Evolutionary conservation across 2,797 vertebrate genomes (phyloP), one percentile per base, ranked within the genome.

Genomic region (Numenius phaeopus): DNA sequence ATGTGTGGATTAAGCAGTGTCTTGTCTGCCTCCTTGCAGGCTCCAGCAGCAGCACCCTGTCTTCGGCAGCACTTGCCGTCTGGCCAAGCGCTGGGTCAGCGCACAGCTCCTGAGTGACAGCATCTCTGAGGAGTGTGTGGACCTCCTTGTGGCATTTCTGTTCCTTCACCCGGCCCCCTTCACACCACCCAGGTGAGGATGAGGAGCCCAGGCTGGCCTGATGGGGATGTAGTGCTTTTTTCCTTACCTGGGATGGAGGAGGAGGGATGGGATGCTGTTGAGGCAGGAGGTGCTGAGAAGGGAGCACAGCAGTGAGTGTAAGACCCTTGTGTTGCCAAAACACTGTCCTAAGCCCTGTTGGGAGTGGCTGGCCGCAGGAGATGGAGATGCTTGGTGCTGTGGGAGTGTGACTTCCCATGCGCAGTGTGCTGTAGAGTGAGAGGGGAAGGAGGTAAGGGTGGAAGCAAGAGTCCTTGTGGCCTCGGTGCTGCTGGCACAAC

Each of bases 21-120:
- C 2, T 27, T 59, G 16, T 84, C 20, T 87, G 5, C 1, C 4
- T 90, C 39, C 70, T 42, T 47, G 2, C 93, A 99, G 99, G 69
- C 98, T 99, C 50, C 99, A 99, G 94, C 99, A 99, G 98, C 99
- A 99, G 97, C 98, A 99, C 87, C 97, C 98, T 0, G 99, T 98
- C 92, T 99, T 99, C 0, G 98, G 99, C 1, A 98, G 98, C 3
- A 98, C 98, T 64, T 99, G 99, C 77, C 99, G 99, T 37, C 97
- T 99, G 86, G 98, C 98, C 88, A 99, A 99, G 91, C 99, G 99
- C n/a, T 99, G 99, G 99, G 96, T 99, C 39, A 98, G 98, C 0
- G 98, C 99, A 70, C 99, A 99, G 96, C 98, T 99, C 61, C 98
- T 99, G 90, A 98, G 98, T 0, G 98, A 98, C 32, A 97, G 96